A percentile compares a stretch with the other conserved stretches of the same genome.
Conservation (phyloP, 2,888 invertebrate genomes). For the Cacoxenus indagator region DNA sequence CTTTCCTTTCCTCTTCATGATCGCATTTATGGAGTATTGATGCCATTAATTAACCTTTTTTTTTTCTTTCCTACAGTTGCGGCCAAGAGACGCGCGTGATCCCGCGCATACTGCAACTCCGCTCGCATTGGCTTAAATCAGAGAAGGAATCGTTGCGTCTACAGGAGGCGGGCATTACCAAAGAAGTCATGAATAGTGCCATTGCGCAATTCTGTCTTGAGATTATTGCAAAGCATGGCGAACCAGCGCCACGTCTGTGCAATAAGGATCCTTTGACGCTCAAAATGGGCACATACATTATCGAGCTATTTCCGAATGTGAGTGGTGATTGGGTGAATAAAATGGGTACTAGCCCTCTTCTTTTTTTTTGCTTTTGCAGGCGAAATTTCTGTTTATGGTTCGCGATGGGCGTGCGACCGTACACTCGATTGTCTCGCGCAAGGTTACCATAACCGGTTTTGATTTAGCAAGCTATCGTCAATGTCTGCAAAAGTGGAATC, state of each 20-base stretch:
- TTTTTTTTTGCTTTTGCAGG: conserved; percentile 63
- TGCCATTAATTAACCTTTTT: conserved; percentile 48
- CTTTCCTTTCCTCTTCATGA: too few relatives aligned
- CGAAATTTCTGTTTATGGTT: conserved; percentile 98
- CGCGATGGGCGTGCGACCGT: conserved; percentile 98
- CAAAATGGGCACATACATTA: conserved; percentile 95
- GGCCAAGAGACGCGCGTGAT: conserved; percentile 98
- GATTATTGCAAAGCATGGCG: conserved; percentile 96
- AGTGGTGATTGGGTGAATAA: conserved; percentile 49
- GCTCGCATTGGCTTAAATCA: conserved; percentile 95
- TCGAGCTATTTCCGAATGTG: conserved; percentile 92
- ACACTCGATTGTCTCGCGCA: conserved; percentile 96
- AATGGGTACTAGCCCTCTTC: conserved; percentile 12
- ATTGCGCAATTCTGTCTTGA: conserved; percentile 97
- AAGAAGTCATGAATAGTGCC: conserved; percentile 93
- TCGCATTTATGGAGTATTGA: too few relatives aligned
- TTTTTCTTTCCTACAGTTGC: conserved; percentile 75
- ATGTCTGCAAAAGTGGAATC: conserved; percentile 97
- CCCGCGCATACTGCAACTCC: conserved; percentile 94
- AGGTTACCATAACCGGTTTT: conserved; percentile 86
- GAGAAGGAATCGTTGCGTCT: conserved; percentile 91
- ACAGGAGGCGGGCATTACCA: conserved; percentile 93
- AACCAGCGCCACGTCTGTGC: conserved; percentile 93
- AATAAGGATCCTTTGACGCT: conserved; percentile 99
- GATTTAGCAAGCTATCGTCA: conserved; percentile 94